These are phyloP conservation scores for Vidua macroura DNA, from an alignment of 2,113 vertebrate species.

Conservation along the genomic window DNA sequence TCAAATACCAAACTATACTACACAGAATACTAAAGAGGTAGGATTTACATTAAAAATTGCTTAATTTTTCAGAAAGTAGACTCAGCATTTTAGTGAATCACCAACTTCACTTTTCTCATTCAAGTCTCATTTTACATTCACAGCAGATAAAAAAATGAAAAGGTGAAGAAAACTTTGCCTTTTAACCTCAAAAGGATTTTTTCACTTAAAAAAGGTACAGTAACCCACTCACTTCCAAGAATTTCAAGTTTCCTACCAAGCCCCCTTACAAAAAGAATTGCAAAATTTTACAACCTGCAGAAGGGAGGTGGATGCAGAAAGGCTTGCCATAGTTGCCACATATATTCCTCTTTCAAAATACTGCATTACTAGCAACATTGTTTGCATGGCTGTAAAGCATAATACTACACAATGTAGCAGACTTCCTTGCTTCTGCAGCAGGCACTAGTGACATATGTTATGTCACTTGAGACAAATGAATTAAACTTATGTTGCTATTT, in stretches of 20 bases:
- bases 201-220: not conserved
- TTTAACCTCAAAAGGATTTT: not conserved
- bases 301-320: not conserved
- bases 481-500: conserved; percentile 58
- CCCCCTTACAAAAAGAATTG: not conserved
- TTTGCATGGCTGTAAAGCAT: not conserved
- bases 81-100: not conserved
- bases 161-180: not conserved
- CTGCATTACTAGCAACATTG: not conserved
- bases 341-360: not conserved
- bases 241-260: not conserved
- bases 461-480: conserved; percentile 60
- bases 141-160: not conserved
- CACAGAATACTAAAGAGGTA: not conserved
- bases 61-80: not conserved
- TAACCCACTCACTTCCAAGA: not conserved
- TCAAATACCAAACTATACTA: not conserved
- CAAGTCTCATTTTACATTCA: not conserved
- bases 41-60: not conserved
- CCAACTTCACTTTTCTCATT: not conserved
- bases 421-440: not conserved
- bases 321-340: not conserved
- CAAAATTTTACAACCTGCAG: not conserved
- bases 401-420: not conserved
- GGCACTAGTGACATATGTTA: conserved; percentile 42